phyloP scores from a whole-genome alignment of 2,113 vertebrate genomes.

The Ellobius talpinus region DNA sequence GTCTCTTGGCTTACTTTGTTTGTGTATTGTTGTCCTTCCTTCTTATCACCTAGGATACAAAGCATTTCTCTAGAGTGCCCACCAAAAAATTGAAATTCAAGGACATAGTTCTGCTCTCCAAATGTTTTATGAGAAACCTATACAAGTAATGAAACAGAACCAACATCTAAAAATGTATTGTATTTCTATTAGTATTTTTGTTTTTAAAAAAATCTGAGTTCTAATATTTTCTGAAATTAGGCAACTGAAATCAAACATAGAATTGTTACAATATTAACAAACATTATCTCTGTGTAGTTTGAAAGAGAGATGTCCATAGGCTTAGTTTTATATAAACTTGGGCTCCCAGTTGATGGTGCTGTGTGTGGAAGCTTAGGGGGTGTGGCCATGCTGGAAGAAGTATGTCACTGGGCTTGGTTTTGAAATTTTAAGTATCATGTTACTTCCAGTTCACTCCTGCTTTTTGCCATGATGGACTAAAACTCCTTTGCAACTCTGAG shows the following conservation, averaged over 20 bases:
- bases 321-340: background rate
- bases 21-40: background rate
- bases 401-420: background rate
- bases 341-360: background rate
- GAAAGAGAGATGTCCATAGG: background rate
- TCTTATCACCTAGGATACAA: background rate
- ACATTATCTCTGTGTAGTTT: background rate
- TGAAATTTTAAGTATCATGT: background rate
- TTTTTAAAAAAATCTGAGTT: background rate
- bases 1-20: background rate
- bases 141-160: background rate
- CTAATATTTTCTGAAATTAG: constrained; percentile 16
- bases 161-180: background rate
- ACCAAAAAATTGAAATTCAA: background rate
- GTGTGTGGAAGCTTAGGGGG: background rate
- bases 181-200: background rate
- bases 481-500: background rate
- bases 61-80: background rate
- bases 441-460: background rate
- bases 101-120: background rate
- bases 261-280: background rate
- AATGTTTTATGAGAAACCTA: background rate
- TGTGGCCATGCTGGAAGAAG: background rate
- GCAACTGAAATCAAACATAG: background rate
- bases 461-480: background rate